Conservation (phyloP, 2,113 vertebrate genomes). For the Neodon shergylaensis region DNA sequence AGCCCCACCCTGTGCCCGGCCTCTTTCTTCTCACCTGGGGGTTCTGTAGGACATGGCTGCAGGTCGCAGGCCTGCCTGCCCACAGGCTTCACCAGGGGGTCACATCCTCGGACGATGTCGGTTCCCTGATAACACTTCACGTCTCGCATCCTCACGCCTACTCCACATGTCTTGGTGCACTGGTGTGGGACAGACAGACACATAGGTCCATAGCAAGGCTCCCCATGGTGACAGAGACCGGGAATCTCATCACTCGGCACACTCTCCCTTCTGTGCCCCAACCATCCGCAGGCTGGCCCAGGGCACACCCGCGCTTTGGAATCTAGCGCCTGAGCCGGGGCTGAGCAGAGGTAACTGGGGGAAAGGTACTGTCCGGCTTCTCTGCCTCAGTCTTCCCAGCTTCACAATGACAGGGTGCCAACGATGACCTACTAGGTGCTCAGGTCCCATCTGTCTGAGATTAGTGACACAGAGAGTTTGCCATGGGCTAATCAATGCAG, state of each 20-base stretch:
- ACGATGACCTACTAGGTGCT: background rate
- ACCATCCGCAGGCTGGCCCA: no score
- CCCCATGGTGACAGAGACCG: background rate
- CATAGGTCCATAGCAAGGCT: background rate
- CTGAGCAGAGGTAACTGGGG: accelerated
- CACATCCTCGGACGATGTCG: conserved; percentile 95
- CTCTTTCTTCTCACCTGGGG: conserved; percentile 89
- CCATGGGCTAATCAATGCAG: background rate
- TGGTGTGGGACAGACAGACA: conserved; percentile 69
- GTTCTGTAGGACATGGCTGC: conserved; percentile 95
- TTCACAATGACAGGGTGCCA: background rate
- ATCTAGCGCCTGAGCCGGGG: background rate
- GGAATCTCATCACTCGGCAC: no score
- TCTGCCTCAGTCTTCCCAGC: background rate
- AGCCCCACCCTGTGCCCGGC: accelerated
- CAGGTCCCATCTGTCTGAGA: background rate
- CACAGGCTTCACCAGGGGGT: conserved; percentile 94
- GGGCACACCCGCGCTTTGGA: background rate
- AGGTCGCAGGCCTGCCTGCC: conserved; percentile 97
- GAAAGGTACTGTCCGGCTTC: background rate
- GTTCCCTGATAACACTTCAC: conserved; percentile 97
- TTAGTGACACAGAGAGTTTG: background rate
- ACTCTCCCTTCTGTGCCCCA: background rate
- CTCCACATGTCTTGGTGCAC: conserved; percentile 97
- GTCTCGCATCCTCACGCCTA: conserved; percentile 95